Conservation (phyloP, 30 jellyfish, hydroid and myxozoan species). For the Mastigias papua region DNA sequence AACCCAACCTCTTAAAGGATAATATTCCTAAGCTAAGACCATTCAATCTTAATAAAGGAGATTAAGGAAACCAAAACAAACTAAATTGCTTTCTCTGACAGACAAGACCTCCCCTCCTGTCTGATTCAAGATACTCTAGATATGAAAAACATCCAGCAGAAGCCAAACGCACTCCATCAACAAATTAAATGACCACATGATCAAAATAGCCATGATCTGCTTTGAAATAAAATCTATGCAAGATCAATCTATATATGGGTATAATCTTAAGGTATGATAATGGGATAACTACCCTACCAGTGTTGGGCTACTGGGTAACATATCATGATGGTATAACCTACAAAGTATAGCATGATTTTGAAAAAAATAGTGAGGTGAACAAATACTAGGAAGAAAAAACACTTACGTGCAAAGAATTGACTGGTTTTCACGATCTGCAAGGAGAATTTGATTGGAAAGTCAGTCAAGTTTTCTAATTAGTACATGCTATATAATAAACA, state of each 20-base stretch:
- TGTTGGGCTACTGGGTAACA: no score
- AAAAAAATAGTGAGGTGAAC: neutral
- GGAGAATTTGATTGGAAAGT: no score
- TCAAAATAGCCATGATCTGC: no score
- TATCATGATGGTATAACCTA: no score
- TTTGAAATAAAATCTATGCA: no score
- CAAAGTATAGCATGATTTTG: neutral
- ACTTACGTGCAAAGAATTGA: slow-evolving; percentile 99
- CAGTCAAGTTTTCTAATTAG: no score
- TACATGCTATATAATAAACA: no score
- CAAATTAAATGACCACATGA: neutral
- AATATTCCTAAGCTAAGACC: neutral
- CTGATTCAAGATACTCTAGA: neutral
- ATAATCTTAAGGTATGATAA: no score
- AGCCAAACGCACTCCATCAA: neutral
- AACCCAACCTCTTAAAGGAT: neutral
- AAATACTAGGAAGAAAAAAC: neutral
- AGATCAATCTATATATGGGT: no score
- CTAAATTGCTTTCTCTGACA: neutral
- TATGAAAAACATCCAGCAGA: neutral
- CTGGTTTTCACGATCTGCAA: slow-evolving; percentile 96
- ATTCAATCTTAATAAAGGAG: neutral
- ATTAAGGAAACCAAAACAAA: neutral
- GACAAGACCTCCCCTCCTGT: neutral
- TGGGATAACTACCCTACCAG: no score